Evolutionary conservation across 2,888 invertebrate species (phyloP), one percentile per base, ranked within the genome.

Genomic region (Drosophila pseudotalamancana): DNA sequence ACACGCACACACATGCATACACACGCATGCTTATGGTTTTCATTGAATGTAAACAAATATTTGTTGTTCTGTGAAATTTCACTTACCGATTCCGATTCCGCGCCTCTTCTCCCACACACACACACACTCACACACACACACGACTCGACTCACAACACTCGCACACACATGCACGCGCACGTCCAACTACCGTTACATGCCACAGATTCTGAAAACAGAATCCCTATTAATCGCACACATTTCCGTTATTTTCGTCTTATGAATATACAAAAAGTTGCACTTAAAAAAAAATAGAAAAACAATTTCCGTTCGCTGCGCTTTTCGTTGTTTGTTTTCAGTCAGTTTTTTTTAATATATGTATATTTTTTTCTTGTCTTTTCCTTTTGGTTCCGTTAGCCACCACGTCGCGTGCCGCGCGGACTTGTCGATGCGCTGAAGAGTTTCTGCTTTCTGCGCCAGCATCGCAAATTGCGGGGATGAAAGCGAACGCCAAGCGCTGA

Each of bases 1-100:
- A 35, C 46, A 56, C 23, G 19, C 40, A 49, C 35, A 27, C 25
- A 42, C 31, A 31, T 16, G 37, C 9, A 16, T 37, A 19, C 27
- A 40, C 21, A 43, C 54, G 25, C 49, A 56, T 23, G 5, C 34
- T 18, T 1, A n/a, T 34, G 34, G 39, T 54, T 50, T 48, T 45
- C 34, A 46, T 55, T 57, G 60, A 70, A 87, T 81, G 80, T 81
- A 81, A 81, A 81, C 81, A 81, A 81, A 64, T 68, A 59, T 70
- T 53, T 74, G 29, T 57, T 67, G 39, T 61, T 65, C 57, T 60
- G 32, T 51, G 31, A 55, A 65, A 54, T 80, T 69, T 62, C 39
- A 80, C 80, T 81, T 73, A 81, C 80, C 80, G 80, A 81, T 84
- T 80, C 70, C 77, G 87, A 80, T 87, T 65, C 42, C 60, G 65